Evolutionary conservation across 2,888 invertebrate genomes (phyloP).

Genomic region (Drosophila niveifrons): DNA sequence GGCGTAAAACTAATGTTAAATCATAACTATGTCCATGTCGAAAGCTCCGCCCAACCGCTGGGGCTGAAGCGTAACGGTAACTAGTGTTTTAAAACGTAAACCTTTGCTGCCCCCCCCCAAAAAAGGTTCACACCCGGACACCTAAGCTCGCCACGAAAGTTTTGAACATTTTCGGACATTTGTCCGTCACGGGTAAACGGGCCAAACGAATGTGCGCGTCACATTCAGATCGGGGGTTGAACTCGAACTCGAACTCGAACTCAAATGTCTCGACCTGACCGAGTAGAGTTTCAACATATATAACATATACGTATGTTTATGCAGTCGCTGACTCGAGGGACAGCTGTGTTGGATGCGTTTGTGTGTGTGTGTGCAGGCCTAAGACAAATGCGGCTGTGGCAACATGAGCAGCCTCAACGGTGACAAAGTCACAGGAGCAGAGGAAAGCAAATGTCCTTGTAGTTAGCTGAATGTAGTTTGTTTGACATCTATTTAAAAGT

Average conservation of each 20-base stretch:
- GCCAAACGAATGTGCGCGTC: slow-evolving; percentile 41
- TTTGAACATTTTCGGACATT: slow-evolving; percentile 81
- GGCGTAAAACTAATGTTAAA: slow-evolving; percentile 57
- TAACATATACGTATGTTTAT: slow-evolving; percentile 14
- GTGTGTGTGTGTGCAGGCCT: slow-evolving; percentile 59
- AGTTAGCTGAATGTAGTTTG: slow-evolving; percentile 78
- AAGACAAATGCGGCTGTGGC: slow-evolving; percentile 60
- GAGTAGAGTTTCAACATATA: slow-evolving; percentile 32
- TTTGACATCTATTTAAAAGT: slow-evolving; percentile 82
- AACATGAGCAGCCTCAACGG: slow-evolving; percentile 38
- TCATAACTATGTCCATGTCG: slow-evolving; percentile 69
- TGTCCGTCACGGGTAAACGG: slow-evolving; percentile 62
- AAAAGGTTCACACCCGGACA: slow-evolving; percentile 19
- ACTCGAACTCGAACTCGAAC: slow-evolving; percentile 22
- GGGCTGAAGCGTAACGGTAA: slow-evolving; percentile 15
- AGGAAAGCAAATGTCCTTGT: slow-evolving; percentile 68
- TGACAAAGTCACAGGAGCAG: slow-evolving; percentile 39
- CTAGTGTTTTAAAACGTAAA: slow-evolving; percentile 13
- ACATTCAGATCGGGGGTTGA: slow-evolving; percentile 55
- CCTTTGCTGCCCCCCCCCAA: neutral
- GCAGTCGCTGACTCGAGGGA: slow-evolving; percentile 38
- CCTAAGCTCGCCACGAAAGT: slow-evolving; percentile 66
- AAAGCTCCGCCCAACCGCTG: slow-evolving; percentile 58
- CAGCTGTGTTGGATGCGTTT: neutral
- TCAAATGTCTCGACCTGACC: slow-evolving; percentile 40